Evolutionary conservation across 2,888 invertebrate species (phyloP), one percentile per base, ranked within the genome.

Genomic region (Vanessa cardui): DNA sequence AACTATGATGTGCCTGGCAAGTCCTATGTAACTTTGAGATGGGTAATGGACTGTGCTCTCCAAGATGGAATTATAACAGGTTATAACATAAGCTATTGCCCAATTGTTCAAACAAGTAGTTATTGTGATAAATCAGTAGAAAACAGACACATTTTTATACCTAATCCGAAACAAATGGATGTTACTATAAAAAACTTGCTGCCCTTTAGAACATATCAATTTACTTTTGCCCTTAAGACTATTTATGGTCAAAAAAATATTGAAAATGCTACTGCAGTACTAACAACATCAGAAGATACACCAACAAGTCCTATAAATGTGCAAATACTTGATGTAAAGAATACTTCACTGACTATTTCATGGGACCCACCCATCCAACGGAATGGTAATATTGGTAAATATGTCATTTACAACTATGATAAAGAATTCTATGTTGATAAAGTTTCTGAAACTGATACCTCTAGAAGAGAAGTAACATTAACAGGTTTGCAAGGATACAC

Each of bases 31-130:
- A 86, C 79, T 70, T 92, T 97, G 16, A 94, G 94, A 54, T 97
- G 97, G 97, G 94, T 94, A 69, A 93, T 97, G 73, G 96, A 96
- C 70, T 97, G 97, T 82, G 94, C 95, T 0, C 95, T 96, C 77
- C 93, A 94, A 72, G 94, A 95, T 62, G 95, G 95, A 6, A 77
- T 74, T 26, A 94, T 97, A 21, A 94, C 93, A 71, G 97, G 96
- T 20, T 97, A 96, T 83, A 94, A 94, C 62, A 94, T 97, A 64
- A 95, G 94, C 62, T 97, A 97, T 79, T 97, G 97, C 78, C 95
- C 95, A 62, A 89, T 92, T 39, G 87, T 93, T 31, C 91, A 94
- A 5, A 91, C 93, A 39, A 91, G 93, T 72, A 87, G 85, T 69
- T 86, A 86, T 39, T 96, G 96, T 85, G 94, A 94, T 77, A 93